Base-by-base conservation (phyloP, 2,797 vertebrate genomes). In the Poecile montanus region DNA sequence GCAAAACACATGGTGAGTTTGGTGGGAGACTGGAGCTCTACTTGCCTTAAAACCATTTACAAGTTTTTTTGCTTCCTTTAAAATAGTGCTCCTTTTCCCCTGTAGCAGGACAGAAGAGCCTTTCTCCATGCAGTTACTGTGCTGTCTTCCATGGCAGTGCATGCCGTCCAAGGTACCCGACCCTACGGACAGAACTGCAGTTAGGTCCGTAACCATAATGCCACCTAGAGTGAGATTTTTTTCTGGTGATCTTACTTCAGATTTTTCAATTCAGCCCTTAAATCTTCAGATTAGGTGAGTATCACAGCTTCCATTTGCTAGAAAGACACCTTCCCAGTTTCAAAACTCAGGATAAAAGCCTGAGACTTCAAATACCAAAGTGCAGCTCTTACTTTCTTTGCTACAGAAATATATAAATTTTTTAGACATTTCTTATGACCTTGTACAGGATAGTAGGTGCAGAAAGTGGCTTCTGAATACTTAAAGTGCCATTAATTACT, bases 1-100 rank as follows among this genome's bases (percentile, higher is more conserved):
- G n/a, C 5, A 8, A 63, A 81, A 47, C 1, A 1, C 13, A 11
- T 3, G 32, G 15, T 1, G 2, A 1, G 0, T 66, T 67, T 57
- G 7, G 4, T 62, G 17, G 15, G 29, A 61, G 15, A 27, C 7
- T 2, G 9, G 15, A 94, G 10, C 15, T 51, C 21, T 13, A 4
- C 5, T 21, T 70, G 25, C 11, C 34, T 85, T 85, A 25, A 68
- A 78, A 57, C 1, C 5, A 50, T 10, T 48, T 58, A 4, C 10
- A 27, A 38, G 3, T 0, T 19, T 10, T 67, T 91, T 68, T 58
- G 1, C 26, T 73, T 1, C 17, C 3, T 89, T 67, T 16, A 45
- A 75, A 84, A 36, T 4, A 5, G 6, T 27, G 11, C 7, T 66
- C 1, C 10, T 73, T 68, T 72, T 25, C 10, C 8, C 22, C 10